Evolutionary conservation across 2,888 invertebrate species (phyloP), one percentile per base, ranked within the genome.

Genomic region (Ectemnius lituratus): DNA sequence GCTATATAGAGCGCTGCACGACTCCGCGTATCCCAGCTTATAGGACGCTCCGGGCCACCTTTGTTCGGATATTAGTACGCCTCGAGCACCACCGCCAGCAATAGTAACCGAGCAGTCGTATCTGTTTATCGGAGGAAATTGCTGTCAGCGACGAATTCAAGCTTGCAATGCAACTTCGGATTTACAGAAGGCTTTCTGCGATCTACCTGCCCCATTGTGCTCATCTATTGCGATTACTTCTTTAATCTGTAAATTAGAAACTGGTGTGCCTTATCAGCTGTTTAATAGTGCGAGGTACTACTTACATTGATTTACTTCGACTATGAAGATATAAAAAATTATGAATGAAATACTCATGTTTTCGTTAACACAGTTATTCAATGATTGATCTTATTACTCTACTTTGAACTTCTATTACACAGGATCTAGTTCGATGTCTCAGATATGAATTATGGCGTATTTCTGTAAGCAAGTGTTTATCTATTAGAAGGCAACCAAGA

Each of bases 41-140:
- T 65, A 23, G 4, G 46, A 28, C 49, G 56, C 52, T 11, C 57
- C 14, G 37, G 23, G 63, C 56, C 37, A 37, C 68, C 64, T 70
- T 77, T 70, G 74, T 75, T 77, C 64, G 69, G 76, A 73, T 73
- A 78, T 80, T 80, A 75, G 64, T 63, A 16, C 76, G 71, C 67
- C 71, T 66, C 67, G 62, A 56, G 65, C 23, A 16, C 14, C 37
- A 37, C 14, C 14, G 52, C n/a, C n/a, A 52, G 5, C 52, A 52
- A 52, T 5, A 52, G 52, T 52, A 52, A 16, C 14, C 8, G 16
- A 52, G 8, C 52, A 52, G 16, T 67, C 67, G 28, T 67, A 68
- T 75, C 75, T 74, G 68, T 68, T 73, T 81, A 76, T 65, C 70
- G 59, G 67, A 13, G 27, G 62, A 66, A 75, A 62, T 73, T 69